Percentiles rank a stretch among this genome's conserved stretches.
These are phyloP conservation scores for Meriones unguiculatus DNA, from an alignment of 2,113 vertebrate genomes.

Conservation along the genomic window DNA sequence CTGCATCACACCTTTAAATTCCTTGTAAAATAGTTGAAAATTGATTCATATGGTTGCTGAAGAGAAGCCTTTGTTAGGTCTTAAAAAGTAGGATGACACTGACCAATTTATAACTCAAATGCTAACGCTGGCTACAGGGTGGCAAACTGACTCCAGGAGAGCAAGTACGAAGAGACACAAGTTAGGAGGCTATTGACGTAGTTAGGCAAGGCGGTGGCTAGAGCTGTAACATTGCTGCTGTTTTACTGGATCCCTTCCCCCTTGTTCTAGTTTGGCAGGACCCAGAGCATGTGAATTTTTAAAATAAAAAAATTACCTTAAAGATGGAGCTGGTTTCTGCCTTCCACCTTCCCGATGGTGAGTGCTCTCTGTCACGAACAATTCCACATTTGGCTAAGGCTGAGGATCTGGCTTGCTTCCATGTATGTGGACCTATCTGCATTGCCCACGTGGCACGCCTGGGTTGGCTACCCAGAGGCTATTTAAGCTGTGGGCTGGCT, in stretches of 20 bases:
- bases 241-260: background rate
- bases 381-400: no score
- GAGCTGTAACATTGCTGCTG: background rate
- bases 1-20: background rate
- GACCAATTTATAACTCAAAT: background rate
- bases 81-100: background rate
- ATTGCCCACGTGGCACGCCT: no score
- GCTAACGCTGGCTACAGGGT: background rate
- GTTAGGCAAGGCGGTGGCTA: background rate
- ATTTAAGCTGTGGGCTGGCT: no score
- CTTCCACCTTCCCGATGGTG: no score
- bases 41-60: background rate
- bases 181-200: background rate
- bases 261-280: background rate
- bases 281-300: conserved; percentile 7
- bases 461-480: no score
- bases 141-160: background rate
- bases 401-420: no score
- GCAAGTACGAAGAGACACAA: background rate
- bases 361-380: no score
- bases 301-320: no score
- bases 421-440: no score
- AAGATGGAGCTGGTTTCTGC: no score
- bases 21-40: background rate
- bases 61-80: background rate